Base-by-base conservation (phyloP, 2,888 invertebrate species). In the Dexiosoma caninum region DNA sequence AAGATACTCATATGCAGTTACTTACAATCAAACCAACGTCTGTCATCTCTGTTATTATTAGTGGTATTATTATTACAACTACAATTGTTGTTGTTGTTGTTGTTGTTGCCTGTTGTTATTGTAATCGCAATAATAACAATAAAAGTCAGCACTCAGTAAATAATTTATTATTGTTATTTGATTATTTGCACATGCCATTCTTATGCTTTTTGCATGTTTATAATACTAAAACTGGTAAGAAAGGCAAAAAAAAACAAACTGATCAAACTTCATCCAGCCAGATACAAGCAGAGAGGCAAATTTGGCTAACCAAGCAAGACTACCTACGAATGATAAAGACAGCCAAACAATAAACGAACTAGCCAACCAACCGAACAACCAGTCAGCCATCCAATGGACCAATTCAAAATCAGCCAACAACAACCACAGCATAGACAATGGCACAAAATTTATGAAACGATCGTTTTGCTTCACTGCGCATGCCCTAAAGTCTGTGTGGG, bases 151-250 rank as follows among this genome's bases (percentile, higher is more conserved):
- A 78, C 77, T 77, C 70, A 71, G 77, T 78, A 71, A 78, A 78
- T 78, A 78, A 71, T 78, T 78, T 78, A 78, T 78, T 78, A 78
- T 78, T 78, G 77, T 78, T 78, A 78, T 78, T 78, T 78, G 77
- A 78, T 78, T 78, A 78, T 78, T 78, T 78, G 70, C 77, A 78
- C 70, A 78, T 78, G 77, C 77, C 64, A 78, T 78, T 49, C 49
- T 51, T 57, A 27, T 67, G 60, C 44, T 32, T 70, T 78, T 78
- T 77, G 55, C 77, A 78, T 78, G 77, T 71, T 64, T 57, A 64
- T 57, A 49, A 64, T 64, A 70, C 62, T 70, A 70, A 70, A 75
- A 57, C 2, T 9, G 12, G 23, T 27, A 46, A 32, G n/a, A n/a
- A n/a, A 51, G 16, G n/a, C 5, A 6, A 27, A 10, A 27, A 35